Conservation (phyloP, 1,140 invertebrate species). For the Drosophila suzukii region DNA sequence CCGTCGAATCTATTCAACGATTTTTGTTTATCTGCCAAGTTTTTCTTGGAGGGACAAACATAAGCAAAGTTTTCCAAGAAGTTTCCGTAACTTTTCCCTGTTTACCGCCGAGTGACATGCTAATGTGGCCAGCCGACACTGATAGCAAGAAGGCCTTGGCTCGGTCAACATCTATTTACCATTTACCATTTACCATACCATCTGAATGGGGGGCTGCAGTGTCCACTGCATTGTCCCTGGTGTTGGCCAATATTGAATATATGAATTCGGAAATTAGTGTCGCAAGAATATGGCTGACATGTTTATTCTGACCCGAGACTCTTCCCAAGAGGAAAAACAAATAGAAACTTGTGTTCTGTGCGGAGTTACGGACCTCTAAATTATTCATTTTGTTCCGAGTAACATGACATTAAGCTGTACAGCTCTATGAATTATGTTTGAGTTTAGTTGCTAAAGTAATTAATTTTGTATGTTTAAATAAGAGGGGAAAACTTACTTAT, state of each 20-base stretch:
- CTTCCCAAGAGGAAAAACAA: constrained; percentile 14
- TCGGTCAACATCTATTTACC: constrained; percentile 21
- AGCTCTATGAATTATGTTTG: not conserved
- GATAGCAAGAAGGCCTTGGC: constrained; percentile 26
- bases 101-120: constrained; percentile 52
- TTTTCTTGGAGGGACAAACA: constrained; percentile 45
- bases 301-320: constrained; percentile 21
- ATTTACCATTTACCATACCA: constrained; percentile 1
- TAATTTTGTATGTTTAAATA: too few relatives aligned
- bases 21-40: constrained; percentile 52
- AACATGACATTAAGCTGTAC: too few relatives aligned
- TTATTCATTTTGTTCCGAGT: not conserved
- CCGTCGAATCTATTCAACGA: constrained; percentile 19
- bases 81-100: constrained; percentile 52
- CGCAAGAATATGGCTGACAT: constrained; percentile 13
- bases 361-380: not conserved
- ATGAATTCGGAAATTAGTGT: constrained; percentile 30
- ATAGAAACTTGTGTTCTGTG: not conserved
- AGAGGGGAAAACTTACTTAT: too few relatives aligned
- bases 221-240: constrained; percentile 21
- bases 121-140: constrained; percentile 45
- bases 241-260: constrained; percentile 32
- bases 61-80: constrained; percentile 62
- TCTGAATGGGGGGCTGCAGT: constrained; percentile 9
- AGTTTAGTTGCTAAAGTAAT: not conserved